Evolutionary conservation across 2,797 vertebrate genomes (phyloP), one percentile per base, ranked within the genome.

Genomic region (Smutsia temminckii): DNA sequence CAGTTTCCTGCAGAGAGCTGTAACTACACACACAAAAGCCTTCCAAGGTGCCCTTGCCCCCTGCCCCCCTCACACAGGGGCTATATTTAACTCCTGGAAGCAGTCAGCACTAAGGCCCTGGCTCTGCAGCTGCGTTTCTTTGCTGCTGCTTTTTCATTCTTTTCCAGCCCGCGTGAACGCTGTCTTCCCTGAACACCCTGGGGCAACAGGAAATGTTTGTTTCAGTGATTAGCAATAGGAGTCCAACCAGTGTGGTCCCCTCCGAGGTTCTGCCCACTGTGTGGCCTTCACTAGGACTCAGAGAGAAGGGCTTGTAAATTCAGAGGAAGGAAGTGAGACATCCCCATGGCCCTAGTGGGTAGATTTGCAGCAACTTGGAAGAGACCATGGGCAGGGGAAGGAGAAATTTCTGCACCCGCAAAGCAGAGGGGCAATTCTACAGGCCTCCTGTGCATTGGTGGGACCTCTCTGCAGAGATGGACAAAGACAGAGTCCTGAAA

Each of bases 191-290:
- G 53, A 23, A 29, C 40, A 34, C 37, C 32, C 95, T 2, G 4
- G 57, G 25, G 97, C 95, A 93, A 97, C 97, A 98, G 98, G 98
- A 98, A 98, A 97, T 94, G 37, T 91, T 93, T 98, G 98, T 98
- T 98, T 98, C 97, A 97, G 96, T 91, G 74, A 96, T 96, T 98
- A 97, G 98, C 97, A 98, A 97, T 98, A 95, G 87, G 53, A 0
- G 21, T 97, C 69, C 68, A 32, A 61, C 86, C 71, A 20, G 23
- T n/a, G 16, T 32, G 16, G 46, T 63, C 83, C 94, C 96, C 97
- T 96, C 97, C 8, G 63, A 51, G 3, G 0, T 2, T 69, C 49
- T 84, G 51, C 74, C 91, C 92, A 91, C 64, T 79, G 71, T 94
- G 84, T 84, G 12, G 95, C 89, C 97, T 92, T 97, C 97, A 96